Evolutionary conservation across 1,140 invertebrate genomes (phyloP).

Genomic region (Sesamia nonagrioides): DNA sequence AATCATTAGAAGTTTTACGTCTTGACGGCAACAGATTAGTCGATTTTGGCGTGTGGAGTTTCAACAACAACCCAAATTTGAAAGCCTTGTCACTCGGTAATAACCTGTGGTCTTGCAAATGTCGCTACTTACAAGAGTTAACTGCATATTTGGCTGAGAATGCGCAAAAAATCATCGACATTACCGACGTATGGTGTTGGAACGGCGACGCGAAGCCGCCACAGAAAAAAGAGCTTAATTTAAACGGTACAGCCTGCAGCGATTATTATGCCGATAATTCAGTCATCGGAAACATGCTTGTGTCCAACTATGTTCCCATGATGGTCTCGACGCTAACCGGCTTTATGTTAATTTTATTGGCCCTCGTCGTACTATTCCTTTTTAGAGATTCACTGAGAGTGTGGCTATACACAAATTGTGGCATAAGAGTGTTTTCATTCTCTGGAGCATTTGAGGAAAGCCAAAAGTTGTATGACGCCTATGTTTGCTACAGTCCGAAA

Average conservation of each 20-base stretch:
- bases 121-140: conserved; percentile 95
- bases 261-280: conserved; percentile 94
- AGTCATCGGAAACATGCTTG: conserved; percentile 94
- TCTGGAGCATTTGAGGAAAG: conserved; percentile 90
- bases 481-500: conserved; percentile 97
- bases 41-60: conserved; percentile 94
- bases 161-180: conserved; percentile 93
- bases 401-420: conserved; percentile 96
- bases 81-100: conserved; percentile 92
- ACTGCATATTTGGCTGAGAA: conserved; percentile 95
- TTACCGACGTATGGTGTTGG: conserved; percentile 93
- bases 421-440: conserved; percentile 92
- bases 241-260: conserved; percentile 94
- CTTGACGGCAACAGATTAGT: conserved; percentile 95
- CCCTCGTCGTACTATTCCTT: conserved; percentile 92
- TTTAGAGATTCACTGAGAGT: conserved; percentile 94
- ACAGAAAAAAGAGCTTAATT: conserved; percentile 92
- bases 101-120: conserved; percentile 96
- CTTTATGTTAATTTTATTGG: conserved; percentile 91
- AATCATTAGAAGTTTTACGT: conserved; percentile 93
- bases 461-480: conserved; percentile 97
- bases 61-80: conserved; percentile 91
- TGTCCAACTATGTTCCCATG: conserved; percentile 95
- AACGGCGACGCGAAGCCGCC: conserved; percentile 92
- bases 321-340: conserved; percentile 93